These are phyloP conservation scores for Lysandra bellargus DNA, from an alignment of 2,888 invertebrate genomes.

Conservation along the genomic window DNA sequence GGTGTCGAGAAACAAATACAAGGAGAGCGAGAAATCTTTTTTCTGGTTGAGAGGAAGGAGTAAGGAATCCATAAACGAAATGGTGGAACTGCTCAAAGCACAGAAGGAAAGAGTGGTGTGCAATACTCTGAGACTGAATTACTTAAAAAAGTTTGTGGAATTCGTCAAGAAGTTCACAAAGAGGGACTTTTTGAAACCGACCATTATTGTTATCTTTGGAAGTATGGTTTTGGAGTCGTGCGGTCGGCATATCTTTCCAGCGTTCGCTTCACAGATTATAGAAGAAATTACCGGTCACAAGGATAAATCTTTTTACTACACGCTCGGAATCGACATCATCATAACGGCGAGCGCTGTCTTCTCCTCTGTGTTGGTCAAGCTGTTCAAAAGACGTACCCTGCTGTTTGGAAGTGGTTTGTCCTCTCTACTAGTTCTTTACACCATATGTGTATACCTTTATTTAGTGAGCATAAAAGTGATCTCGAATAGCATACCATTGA, in stretches of 20 bases:
- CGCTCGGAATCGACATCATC: constrained; percentile 54
- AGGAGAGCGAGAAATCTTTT: constrained; percentile 72
- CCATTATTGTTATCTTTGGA: constrained; percentile 49
- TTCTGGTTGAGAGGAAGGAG: constrained; percentile 71
- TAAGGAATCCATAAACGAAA: constrained; percentile 45
- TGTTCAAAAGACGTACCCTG: constrained; percentile 54
- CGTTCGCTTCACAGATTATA: constrained; percentile 50
- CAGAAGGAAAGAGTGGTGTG: constrained; percentile 47
- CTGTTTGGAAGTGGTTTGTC: constrained; percentile 56
- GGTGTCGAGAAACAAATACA: constrained; percentile 67
- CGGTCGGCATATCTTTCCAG: constrained; percentile 49
- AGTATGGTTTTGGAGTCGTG: constrained; percentile 52
- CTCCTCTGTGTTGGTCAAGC: constrained; percentile 55
- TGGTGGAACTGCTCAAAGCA: constrained; percentile 50
- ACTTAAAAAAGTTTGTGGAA: constrained; percentile 36
- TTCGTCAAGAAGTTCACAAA: constrained; percentile 52
- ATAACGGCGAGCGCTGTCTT: constrained; percentile 52
- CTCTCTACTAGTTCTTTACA: constrained; percentile 47
- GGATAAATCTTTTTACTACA: constrained; percentile 53
- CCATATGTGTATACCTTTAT: constrained; percentile 52
- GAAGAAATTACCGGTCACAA: constrained; percentile 50
- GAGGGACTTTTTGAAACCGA: constrained; percentile 56
- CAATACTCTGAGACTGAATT: constrained; percentile 33
- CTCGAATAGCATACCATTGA: constrained; percentile 47
- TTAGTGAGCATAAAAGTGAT: constrained; percentile 46